Base-by-base conservation (phyloP, 2,797 vertebrate genomes). In the Arrhamphus sclerolepis region DNA sequence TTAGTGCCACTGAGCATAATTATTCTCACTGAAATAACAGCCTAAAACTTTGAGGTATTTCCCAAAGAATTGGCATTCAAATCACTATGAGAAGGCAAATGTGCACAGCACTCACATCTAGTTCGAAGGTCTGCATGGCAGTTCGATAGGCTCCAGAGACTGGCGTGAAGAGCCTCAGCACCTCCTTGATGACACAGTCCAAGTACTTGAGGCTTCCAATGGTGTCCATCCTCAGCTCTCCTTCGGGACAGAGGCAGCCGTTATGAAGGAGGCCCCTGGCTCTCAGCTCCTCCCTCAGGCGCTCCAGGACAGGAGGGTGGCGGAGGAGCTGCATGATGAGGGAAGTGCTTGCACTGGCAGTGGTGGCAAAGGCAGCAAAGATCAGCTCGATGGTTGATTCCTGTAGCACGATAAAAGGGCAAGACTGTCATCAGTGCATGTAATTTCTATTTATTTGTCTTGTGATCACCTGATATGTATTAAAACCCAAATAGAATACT, bases 141-240 rank as follows among this genome's bases (percentile, higher is more conserved):
- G 96, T 96, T n/a, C 97, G 88, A 86, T 99, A 99, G 3, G 96
- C 97, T 0, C 97, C 97, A 0, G 97, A 99, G 42, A 99, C 93
- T 0, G 97, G 97, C 0, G 96, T 96, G 67, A 95, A 97, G 54
- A 99, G 96, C 21, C 97, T 92, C 68, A 99, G 94, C 38, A 99
- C 96, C 85, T 99, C 97, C 88, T 98, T 98, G 90, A 99, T 97
- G 87, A 99, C 94, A 0, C 97, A 99, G 91, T 98, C 97, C 87
- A 98, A 92, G 90, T 98, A 99, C 75, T 92, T 94, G 26, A 99
- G 94, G 70, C 93, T 84, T 20, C 80, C 81, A 61, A 99, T 93
- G 18, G 83, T 95, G 86, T 96, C 95, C 0, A 98, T 92, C 4
- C 92, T 92, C 60, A 98, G 91, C 20, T 95, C 92, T 0, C 93